Base-by-base conservation (phyloP, 2,888 invertebrate genomes). In the Laothoe populi region DNA sequence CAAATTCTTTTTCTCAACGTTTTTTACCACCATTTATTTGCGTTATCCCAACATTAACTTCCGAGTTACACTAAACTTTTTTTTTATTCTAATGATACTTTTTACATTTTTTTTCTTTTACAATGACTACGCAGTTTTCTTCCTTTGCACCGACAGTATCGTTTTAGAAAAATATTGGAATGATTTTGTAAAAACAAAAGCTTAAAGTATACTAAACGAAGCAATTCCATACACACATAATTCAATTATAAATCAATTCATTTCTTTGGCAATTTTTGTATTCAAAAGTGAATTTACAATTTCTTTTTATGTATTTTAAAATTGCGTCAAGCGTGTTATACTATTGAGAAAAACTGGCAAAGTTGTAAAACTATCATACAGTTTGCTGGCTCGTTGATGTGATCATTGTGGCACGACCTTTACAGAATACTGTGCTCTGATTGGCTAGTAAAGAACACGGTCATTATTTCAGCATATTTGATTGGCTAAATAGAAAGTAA, bases 261-360 rank as follows among this genome's bases (percentile, higher is more conserved):
- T 81, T 84, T 92, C 92, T 92, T 92, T 92, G 92, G 92, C 91
- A 91, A 90, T 90, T 89, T 89, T 81, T 78, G 74, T 84, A 88
- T 90, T 91, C 89, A 91, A 92, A 92, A 90, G 91, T 91, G 91
- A 84, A 88, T 91, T 92, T 90, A 89, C 91, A 92, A 91, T 92
- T 87, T 79, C 79, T 71, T 76, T 71, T 78, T 75, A 67, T 72
- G 78, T 72, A 66, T 63, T 65, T 73, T 79, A 72, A 85, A 86
- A 88, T 82, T 83, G 85, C 86, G 69, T 85, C 73, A 86, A 89
- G 88, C 87, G 81, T n/a, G n/a, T 85, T 72, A 85, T 78, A 75
- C 87, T 90, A 90, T 89, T 88, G 86, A 88, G 82, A 86, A 79
- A 81, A 85, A 86, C 78, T 88, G 87, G 88, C 84, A 87, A 88